These are phyloP conservation scores for Hermatobates lingyangjiaoensis DNA, from an alignment of 1,140 invertebrate species.

Conservation along the genomic window DNA sequence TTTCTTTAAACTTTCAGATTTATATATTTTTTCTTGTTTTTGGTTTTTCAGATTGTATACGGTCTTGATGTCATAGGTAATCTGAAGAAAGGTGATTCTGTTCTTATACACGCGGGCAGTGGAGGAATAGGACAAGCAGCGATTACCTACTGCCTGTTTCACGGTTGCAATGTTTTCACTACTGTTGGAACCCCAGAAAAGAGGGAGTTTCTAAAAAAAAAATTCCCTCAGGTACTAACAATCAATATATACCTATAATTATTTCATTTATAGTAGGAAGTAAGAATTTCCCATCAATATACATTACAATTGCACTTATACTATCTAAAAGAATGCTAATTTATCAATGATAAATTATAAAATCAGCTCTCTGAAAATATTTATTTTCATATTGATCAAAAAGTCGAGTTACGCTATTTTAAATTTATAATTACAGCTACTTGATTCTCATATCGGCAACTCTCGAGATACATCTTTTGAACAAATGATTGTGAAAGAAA, in stretches of 20 bases:
- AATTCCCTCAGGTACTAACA: conserved; percentile 32
- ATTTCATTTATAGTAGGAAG: not conserved
- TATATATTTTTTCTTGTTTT: not conserved
- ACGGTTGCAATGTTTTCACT: conserved; percentile 45
- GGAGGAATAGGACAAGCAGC: conserved; percentile 66
- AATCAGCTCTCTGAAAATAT: not conserved
- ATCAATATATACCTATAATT: too few species aligned
- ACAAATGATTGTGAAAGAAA: conserved; percentile 37
- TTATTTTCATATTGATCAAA: not conserved
- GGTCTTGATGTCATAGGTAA: conserved; percentile 38
- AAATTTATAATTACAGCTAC: conserved; percentile 23
- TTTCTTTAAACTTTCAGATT: not conserved
- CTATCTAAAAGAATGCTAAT: not conserved
- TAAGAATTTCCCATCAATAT: not conserved
- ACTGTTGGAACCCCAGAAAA: conserved; percentile 53
- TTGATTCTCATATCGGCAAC: conserved; percentile 47
- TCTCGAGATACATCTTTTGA: conserved; percentile 53
- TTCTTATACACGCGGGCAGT: conserved; percentile 56
- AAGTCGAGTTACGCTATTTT: not conserved
- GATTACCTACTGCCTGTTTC: conserved; percentile 41
- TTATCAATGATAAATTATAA: not conserved
- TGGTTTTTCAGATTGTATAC: conserved; percentile 12
- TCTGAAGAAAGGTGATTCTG: conserved; percentile 36
- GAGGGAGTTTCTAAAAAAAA: conserved; percentile 38
- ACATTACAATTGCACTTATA: not conserved